These are phyloP conservation scores for Urocyon cinereoargenteus DNA, from an alignment of 2,797 vertebrate genomes.

Conservation along the genomic window DNA sequence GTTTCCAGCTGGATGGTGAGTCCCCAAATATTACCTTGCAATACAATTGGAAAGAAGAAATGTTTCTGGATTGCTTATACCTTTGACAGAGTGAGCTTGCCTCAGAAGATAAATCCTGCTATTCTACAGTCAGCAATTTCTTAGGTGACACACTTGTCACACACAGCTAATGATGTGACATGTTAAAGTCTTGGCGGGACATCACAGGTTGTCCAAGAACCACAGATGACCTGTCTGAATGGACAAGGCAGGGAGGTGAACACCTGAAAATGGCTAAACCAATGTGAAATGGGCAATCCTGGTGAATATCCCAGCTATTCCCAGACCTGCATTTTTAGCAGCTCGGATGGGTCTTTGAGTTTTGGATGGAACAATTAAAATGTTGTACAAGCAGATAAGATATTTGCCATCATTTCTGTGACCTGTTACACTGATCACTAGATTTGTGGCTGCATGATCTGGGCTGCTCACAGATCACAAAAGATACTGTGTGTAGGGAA, in stretches of 20 bases:
- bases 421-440: neutral
- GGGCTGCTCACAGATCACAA: neutral
- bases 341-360: neutral
- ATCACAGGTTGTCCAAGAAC: neutral
- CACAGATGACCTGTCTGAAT: neutral
- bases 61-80: neutral
- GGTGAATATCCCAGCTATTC: neutral
- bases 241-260: neutral
- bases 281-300: neutral
- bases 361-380: neutral
- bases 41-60: neutral
- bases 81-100: neutral
- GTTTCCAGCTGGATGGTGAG: neutral
- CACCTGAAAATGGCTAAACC: neutral
- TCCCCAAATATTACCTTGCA: neutral
- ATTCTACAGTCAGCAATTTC: neutral
- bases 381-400: neutral
- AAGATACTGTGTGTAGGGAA: neutral
- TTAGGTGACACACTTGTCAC: neutral
- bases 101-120: neutral
- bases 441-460: neutral
- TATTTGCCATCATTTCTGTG: neutral
- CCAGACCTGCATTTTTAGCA: neutral
- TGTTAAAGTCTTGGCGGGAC: neutral
- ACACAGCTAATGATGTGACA: neutral